Evolutionary conservation across 1,140 invertebrate species (phyloP).

Genomic region (Ostrea edulis): DNA sequence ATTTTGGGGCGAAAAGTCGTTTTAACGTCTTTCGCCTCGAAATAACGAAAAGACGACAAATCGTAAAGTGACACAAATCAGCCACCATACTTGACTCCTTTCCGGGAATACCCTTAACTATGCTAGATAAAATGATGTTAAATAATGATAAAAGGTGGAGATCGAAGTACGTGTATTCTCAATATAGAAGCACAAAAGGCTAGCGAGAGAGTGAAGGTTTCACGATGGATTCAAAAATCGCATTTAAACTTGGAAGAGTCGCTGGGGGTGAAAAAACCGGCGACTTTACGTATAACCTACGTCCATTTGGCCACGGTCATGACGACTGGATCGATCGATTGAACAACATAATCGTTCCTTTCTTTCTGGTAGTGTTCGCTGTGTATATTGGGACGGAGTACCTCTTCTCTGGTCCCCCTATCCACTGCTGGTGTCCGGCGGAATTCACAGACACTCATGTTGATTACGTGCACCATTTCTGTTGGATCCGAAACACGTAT

Average conservation of each 20-base stretch:
- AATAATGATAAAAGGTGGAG: no score
- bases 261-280: not conserved
- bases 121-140: no score
- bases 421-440: slow-evolving; percentile 77
- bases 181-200: no score
- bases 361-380: slow-evolving; percentile 67
- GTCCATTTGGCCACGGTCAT: slow-evolving; percentile 61
- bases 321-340: slow-evolving; percentile 60
- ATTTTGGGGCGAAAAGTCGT: no score
- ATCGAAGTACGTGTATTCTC: no score
- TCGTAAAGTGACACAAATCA: no score
- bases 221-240: not conserved
- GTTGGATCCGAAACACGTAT: slow-evolving; percentile 98
- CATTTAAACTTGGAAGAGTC: not conserved
- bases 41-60: no score
- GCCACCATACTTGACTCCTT: no score
- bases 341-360: slow-evolving; percentile 68
- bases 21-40: no score
- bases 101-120: no score
- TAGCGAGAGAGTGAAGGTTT: no score
- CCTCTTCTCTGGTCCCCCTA: slow-evolving; percentile 73
- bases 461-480: slow-evolving; percentile 89
- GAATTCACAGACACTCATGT: slow-evolving; percentile 71
- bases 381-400: slow-evolving; percentile 53
- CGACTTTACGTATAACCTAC: not conserved